Evolutionary conservation across 92 coral and sea anemone genomes (phyloP).

Genomic region (Porites lobata): DNA sequence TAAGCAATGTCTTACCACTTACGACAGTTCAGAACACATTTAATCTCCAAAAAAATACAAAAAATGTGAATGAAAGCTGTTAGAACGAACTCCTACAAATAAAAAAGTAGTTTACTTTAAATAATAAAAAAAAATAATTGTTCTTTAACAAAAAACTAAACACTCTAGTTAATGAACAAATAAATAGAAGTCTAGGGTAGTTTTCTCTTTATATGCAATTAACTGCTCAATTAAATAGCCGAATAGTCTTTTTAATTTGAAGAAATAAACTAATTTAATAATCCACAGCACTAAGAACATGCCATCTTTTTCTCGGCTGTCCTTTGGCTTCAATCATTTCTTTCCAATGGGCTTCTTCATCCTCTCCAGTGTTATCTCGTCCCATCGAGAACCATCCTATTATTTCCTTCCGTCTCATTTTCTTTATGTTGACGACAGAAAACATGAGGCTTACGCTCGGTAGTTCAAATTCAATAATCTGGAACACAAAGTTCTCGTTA

Average conservation of each 20-base stretch:
- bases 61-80: not conserved
- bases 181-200: not conserved
- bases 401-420: slow-evolving; percentile 98
- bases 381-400: slow-evolving; percentile 99
- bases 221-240: not conserved
- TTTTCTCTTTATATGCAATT: slow-evolving; percentile 2
- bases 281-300: slow-evolving; percentile 95
- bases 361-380: slow-evolving; percentile 97
- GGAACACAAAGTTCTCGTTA: slow-evolving; percentile 99
- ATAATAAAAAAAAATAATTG: not conserved
- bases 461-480: slow-evolving; percentile 98
- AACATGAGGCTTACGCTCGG: slow-evolving; percentile 99
- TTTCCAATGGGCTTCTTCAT: slow-evolving; percentile 98
- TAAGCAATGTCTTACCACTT: not conserved
- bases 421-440: slow-evolving; percentile 97
- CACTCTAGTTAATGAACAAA: not conserved
- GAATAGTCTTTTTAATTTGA: not conserved
- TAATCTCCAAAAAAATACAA: not conserved
- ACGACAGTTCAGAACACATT: not conserved
- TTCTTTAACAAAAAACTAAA: not conserved
- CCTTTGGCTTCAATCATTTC: slow-evolving; percentile 96
- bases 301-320: slow-evolving; percentile 94
- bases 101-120: not conserved
- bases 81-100: not conserved
- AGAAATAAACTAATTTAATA: slow-evolving; percentile 40